phyloP scores from a whole-genome alignment of 2,888 invertebrate species.

The Ophion ventricosus region DNA sequence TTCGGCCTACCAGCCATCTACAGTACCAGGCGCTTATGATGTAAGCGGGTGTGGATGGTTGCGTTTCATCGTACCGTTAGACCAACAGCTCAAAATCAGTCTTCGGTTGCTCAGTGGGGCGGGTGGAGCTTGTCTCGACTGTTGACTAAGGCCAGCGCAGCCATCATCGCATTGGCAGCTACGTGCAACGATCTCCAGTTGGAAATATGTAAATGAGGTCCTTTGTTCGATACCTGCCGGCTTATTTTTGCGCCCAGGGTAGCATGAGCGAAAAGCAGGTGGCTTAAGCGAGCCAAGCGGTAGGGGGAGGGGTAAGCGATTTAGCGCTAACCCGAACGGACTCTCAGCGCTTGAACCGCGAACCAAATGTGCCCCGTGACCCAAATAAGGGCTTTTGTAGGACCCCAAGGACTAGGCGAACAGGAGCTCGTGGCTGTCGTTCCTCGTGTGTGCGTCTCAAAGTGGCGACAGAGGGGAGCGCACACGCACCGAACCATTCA shows the following conservation, averaged over 20 bases:
- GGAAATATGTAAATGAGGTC: constrained; percentile 82
- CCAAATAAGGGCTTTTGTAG: constrained; percentile 83
- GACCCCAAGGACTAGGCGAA: constrained; percentile 81
- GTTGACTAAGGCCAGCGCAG: constrained; percentile 6
- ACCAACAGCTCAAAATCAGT: constrained; percentile 14
- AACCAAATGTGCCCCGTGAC: constrained; percentile 77
- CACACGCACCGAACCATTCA: constrained; percentile 66
- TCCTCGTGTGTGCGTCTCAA: constrained; percentile 65
- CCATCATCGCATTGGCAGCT: constrained; percentile 22
- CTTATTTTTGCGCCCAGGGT: constrained; percentile 81
- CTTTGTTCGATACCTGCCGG: constrained; percentile 83
- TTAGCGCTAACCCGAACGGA: constrained; percentile 32
- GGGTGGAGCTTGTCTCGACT: constrained; percentile 1
- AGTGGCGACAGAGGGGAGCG: constrained; percentile 25
- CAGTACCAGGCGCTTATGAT: constrained; percentile 77
- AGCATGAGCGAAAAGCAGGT: constrained; percentile 76
- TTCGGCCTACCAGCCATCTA: constrained; percentile 82
- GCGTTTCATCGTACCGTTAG: constrained; percentile 23
- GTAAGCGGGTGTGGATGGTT: constrained; percentile 38
- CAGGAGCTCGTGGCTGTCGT: constrained; percentile 70
- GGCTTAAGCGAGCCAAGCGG: constrained; percentile 2
- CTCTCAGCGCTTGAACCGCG: constrained; percentile 69
- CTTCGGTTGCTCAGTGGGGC: constrained; percentile 8
- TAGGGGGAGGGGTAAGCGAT: neutral
- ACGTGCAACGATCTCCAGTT: constrained; percentile 26